Conservation (phyloP, 2,888 invertebrate species). For the Carabus problematicus region DNA sequence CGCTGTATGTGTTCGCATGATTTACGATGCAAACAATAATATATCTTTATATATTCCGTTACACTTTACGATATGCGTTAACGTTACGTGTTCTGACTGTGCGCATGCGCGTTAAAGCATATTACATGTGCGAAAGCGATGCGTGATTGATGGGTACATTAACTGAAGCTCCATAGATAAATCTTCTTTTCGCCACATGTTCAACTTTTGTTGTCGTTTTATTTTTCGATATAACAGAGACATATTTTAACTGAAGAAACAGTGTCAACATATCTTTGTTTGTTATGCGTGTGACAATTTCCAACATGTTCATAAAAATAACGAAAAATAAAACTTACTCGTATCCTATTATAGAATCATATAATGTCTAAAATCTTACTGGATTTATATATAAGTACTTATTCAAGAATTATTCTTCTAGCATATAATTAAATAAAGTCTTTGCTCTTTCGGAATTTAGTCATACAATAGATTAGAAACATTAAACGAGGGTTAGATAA, state of each 20-base stretch:
- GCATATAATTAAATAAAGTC: no score
- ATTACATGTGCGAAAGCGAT: slow-evolving; percentile 8
- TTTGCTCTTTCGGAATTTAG: no score
- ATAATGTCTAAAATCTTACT: no score
- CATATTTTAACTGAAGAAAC: slow-evolving; percentile 9
- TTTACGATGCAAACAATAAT: slow-evolving; percentile 32
- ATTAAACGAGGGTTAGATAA: no score
- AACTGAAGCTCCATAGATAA: slow-evolving; percentile 19
- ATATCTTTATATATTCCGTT: slow-evolving; percentile 37
- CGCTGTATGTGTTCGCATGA: slow-evolving; percentile 18
- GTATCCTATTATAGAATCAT: no score
- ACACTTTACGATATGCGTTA: slow-evolving; percentile 20
- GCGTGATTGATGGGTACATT: slow-evolving; percentile 32
- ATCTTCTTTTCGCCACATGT: slow-evolving; percentile 32
- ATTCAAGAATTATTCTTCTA: no score
- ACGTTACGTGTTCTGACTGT: slow-evolving; percentile 4
- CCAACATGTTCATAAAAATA: no score
- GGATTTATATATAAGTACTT: no score
- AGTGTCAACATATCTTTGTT: slow-evolving; percentile 26
- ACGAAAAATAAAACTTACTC: slow-evolving; percentile 2
- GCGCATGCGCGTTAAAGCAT: slow-evolving; percentile 20
- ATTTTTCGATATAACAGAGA: slow-evolving; percentile 17
- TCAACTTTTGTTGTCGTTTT: slow-evolving; percentile 25
- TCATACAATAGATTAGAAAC: no score
- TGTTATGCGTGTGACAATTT: slow-evolving; percentile 17